Evolutionary conservation across 2,797 vertebrate genomes (phyloP), one percentile per base, ranked within the genome.

Genomic region (Hippoglossus hippoglossus): DNA sequence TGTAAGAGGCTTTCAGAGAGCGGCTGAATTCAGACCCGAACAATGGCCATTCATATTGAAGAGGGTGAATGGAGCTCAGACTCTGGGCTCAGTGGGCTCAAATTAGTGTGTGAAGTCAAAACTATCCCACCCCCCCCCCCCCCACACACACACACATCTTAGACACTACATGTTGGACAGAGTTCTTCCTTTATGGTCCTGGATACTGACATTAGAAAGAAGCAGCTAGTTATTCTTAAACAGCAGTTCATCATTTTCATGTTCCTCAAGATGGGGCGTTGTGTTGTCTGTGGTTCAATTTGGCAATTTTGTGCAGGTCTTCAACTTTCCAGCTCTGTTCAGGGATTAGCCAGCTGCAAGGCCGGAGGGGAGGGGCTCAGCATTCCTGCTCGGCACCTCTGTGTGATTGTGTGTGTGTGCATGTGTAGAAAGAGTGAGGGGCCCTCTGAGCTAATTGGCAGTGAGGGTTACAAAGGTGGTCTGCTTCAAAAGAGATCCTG

Each of bases 381-480:
- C 93, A 95, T 95, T 95, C 93, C 93, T 91, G 76, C 76, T 77
- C 83, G 65, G 67, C 89, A 93, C 92, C 85, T 92, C 90, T 91
- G 85, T 81, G 86, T 88, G 85, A 80, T 63, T 59, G 36, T 59
- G 53, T 54, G 52, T 54, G 52, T 90, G 84, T 80, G 86, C 86
- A 83, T 81, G 68, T 78, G 78, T 82, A 74, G 61, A 80, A 71
- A 68, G 81, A 90, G 82, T 54, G 77, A 89, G 88, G 87, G 92
- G 94, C 93, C 92, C 95, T 92, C 91, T 85, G 84, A 94, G 94
- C 94, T 97, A 96, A 96, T 96, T 96, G 96, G 95, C 95, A 95
- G 93, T 74, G 88, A 90, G 91, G 90, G 93, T 91, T 92, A 96
- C 96, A 96, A 97, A 97, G 94, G 95, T 95, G 95, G 95, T 92